Evolutionary conservation across 2,888 invertebrate genomes (phyloP).

Genomic region (Adelphocoris suturalis): DNA sequence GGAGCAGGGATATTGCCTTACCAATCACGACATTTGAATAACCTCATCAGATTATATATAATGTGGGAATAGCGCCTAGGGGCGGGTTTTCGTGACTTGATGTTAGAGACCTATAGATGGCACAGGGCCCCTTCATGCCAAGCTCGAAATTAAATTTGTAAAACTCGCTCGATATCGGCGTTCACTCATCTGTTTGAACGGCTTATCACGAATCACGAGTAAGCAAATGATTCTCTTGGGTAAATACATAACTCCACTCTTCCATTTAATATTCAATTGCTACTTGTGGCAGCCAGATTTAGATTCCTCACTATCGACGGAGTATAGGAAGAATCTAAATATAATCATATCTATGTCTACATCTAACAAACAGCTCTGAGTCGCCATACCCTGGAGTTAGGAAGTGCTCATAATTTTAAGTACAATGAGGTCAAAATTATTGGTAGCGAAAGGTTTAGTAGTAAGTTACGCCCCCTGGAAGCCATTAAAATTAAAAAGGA

Average conservation of each 20-base stretch:
- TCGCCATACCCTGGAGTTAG: too few relatives aligned
- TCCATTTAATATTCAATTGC: not conserved
- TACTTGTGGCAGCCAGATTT: too few relatives aligned
- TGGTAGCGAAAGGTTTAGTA: too few relatives aligned
- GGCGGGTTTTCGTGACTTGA: conserved; percentile 21
- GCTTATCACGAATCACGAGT: not conserved
- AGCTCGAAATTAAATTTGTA: conserved; percentile 23
- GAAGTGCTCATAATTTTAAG: too few relatives aligned
- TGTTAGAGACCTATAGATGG: not conserved
- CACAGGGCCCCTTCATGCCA: not conserved
- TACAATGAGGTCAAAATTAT: too few relatives aligned
- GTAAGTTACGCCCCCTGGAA: too few relatives aligned
- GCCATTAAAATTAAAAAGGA: too few relatives aligned
- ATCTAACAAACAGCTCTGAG: too few relatives aligned
- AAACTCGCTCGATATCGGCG: conserved; percentile 21
- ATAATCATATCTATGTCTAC: too few relatives aligned
- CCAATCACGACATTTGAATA: conserved; percentile 43
- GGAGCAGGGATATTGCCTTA: not conserved
- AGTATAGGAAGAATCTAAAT: too few relatives aligned
- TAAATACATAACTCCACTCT: not conserved
- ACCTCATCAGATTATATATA: conserved; percentile 38
- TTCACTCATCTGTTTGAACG: not conserved
- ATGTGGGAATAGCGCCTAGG: conserved; percentile 38
- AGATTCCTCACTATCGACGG: too few relatives aligned
- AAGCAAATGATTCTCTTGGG: not conserved